A percentile compares a stretch with the other conserved stretches of the same genome.
phyloP scores from a whole-genome alignment of 2,113 vertebrate genomes.

The Micromys minutus region DNA sequence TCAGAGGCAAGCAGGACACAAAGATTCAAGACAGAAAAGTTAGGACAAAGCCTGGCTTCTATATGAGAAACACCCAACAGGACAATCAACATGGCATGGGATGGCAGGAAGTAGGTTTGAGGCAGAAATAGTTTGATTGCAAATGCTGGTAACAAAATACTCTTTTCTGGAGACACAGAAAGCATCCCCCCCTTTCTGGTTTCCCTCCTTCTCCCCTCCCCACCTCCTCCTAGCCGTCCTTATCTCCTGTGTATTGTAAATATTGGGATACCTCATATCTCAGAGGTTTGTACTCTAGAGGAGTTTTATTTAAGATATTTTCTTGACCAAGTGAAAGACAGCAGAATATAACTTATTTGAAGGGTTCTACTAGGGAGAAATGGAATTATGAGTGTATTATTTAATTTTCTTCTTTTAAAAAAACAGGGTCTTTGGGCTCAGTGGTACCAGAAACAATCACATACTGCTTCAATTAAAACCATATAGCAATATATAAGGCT shows the following conservation, averaged over 20 bases:
- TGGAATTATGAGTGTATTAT: slow-evolving; percentile 6
- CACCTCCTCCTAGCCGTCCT: not conserved
- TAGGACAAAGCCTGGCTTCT: not conserved
- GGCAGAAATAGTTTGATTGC: not conserved
- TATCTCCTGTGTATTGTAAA: not conserved
- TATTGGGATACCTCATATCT: not conserved
- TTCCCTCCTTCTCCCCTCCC: too few relatives aligned
- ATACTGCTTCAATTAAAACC: not conserved
- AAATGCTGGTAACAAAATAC: not conserved
- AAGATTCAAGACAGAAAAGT: not conserved
- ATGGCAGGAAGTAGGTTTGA: not conserved
- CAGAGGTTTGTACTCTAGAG: not conserved
- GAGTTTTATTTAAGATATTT: not conserved
- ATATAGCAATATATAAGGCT: not conserved
- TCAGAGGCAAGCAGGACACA: not conserved
- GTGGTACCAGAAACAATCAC: not conserved
- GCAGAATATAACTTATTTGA: not conserved
- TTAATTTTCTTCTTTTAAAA: slow-evolving; percentile 10
- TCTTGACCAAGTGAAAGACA: not conserved
- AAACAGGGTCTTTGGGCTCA: not conserved
- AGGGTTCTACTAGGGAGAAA: not conserved
- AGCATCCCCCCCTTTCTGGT: not conserved
- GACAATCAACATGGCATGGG: not conserved
- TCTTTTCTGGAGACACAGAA: not conserved
- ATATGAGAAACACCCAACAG: not conserved